A percentile compares a stretch with the other conserved stretches of the same genome.
These are phyloP conservation scores for Tauraco hartlaubi DNA, from an alignment of 2,797 vertebrate species.

Conservation along the genomic window DNA sequence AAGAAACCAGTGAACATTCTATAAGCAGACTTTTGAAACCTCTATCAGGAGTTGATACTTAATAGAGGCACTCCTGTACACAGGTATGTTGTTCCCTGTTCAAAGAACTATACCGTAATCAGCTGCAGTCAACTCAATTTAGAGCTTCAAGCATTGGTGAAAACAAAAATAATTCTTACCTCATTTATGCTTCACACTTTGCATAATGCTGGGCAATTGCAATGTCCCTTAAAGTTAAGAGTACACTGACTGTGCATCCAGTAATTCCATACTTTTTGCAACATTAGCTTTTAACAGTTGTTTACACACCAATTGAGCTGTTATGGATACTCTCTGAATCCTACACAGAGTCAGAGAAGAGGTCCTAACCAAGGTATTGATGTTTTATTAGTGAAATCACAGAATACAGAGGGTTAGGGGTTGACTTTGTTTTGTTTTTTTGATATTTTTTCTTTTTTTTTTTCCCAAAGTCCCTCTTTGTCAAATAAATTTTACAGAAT, in stretches of 20 bases:
- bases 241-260: background rate
- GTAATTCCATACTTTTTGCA: background rate
- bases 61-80: background rate
- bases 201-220: background rate
- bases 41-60: background rate
- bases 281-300: background rate
- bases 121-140: background rate
- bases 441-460: background rate
- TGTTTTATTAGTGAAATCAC: background rate
- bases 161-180: conserved; percentile 45
- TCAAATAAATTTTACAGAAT: background rate
- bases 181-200: background rate
- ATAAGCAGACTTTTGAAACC: background rate
- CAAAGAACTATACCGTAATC: conserved; percentile 5
- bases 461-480: fast-evolving
- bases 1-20: background rate
- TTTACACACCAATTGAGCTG: background rate
- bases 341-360: background rate
- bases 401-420: background rate
- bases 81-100: background rate
- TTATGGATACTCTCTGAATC: background rate
- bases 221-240: background rate
- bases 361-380: background rate
- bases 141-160: conserved; percentile 21
- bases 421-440: background rate